Conservation (phyloP, 1,140 invertebrate species). For the Epicauta chinensis region DNA sequence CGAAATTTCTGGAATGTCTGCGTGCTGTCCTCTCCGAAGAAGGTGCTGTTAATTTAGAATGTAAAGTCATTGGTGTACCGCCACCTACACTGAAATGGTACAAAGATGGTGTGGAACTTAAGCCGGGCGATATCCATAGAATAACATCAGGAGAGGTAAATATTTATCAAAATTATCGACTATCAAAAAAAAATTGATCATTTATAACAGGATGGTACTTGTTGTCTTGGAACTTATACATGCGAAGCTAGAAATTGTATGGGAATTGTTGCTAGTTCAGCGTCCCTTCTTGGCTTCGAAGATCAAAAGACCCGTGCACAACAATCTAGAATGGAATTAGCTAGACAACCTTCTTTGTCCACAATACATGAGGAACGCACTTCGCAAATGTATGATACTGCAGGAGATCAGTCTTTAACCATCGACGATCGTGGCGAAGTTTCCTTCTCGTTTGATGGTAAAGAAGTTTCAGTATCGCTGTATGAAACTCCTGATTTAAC, state of each 20-base stretch:
- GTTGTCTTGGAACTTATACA: constrained; percentile 86
- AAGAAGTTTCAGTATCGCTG: constrained; percentile 82
- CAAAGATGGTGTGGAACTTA: constrained; percentile 82
- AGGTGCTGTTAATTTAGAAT: constrained; percentile 84
- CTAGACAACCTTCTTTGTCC: constrained; percentile 72
- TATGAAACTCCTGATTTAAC: constrained; percentile 89
- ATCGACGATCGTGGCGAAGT: constrained; percentile 76
- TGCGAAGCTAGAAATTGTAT: constrained; percentile 91
- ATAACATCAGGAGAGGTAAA: constrained; percentile 73
- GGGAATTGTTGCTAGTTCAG: constrained; percentile 82
- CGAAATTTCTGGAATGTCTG: constrained; percentile 77
- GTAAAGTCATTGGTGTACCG: constrained; percentile 89
- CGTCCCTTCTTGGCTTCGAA: constrained; percentile 81
- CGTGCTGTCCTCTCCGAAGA: constrained; percentile 79
- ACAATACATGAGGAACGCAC: constrained; percentile 87
- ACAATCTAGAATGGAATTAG: constrained; percentile 48
- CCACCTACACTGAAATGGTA: constrained; percentile 85
- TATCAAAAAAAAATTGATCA: constrained; percentile 1
- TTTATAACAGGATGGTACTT: constrained; percentile 62
- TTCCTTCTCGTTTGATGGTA: constrained; percentile 84
- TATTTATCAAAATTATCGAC: not conserved
- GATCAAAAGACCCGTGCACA: constrained; percentile 53
- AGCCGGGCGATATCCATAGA: constrained; percentile 84
- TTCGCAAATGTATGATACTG: constrained; percentile 78
- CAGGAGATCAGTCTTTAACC: constrained; percentile 64